These are phyloP conservation scores for Mobula birostris DNA, from an alignment of 2,113 vertebrate species.

Conservation along the genomic window DNA sequence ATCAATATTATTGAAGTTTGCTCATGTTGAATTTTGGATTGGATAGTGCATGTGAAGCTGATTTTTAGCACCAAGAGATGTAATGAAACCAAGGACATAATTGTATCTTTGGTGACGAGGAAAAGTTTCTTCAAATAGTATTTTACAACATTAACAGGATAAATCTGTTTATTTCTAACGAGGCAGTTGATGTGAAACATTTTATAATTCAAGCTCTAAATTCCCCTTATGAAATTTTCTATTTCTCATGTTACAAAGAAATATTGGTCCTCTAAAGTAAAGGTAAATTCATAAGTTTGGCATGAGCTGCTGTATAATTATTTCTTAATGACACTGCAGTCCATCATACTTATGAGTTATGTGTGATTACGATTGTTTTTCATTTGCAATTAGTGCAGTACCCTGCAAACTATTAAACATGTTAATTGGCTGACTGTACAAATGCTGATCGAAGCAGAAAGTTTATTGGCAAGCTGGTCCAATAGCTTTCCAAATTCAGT, in stretches of 20 bases:
- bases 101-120: not conserved
- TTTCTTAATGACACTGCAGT: not conserved
- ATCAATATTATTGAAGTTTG: not conserved
- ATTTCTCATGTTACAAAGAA: not conserved
- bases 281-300: not conserved
- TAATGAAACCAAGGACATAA: not conserved
- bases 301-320: not conserved
- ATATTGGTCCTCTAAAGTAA: not conserved
- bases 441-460: constrained; percentile 25
- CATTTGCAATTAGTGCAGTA: not conserved
- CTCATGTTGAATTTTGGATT: not conserved
- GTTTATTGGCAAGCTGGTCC: not conserved
- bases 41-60: not conserved
- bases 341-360: not conserved
- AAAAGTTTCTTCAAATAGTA: not conserved
- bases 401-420: not conserved
- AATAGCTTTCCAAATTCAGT: not conserved
- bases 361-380: not conserved
- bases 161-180: not conserved
- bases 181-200: not conserved
- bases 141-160: not conserved
- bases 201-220: not conserved
- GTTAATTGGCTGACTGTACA: not conserved
- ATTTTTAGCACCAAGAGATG: not conserved
- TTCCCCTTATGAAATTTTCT: not conserved